Evolutionary conservation across 2,113 vertebrate species (phyloP), one percentile per base, ranked within the genome.

Genomic region (Nibea coibor): DNA sequence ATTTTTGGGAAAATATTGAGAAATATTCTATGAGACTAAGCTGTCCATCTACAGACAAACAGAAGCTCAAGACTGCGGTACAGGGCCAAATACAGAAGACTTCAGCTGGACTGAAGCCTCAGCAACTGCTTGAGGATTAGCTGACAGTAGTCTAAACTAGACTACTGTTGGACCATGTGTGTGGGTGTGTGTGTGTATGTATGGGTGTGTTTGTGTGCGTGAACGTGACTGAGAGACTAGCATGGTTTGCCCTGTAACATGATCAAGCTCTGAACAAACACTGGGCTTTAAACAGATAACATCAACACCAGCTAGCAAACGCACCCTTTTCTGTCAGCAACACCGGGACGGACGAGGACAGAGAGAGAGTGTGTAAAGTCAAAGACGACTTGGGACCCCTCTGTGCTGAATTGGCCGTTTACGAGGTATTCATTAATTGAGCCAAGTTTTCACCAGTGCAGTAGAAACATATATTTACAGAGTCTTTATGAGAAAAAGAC

Each of bases 221-320:
- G 35, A 63, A 71, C 11, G 10, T 66, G 83, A 76, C 51, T 11
- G 51, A 75, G 80, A 73, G 80, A 73, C 67, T 56, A 59, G 65
- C 87, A 79, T 54, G 69, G 43, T 81, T 79, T 82, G 72, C 77
- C 63, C 79, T 82, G 90, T 88, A 93, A 93, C 78, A 77, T 2
- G 91, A 94, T 89, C 80, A 39, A 77, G 85, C 67, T 53, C 53
- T 82, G 77, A 88, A 88, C 87, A 90, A 92, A 91, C 82, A 85
- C 76, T 24, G 72, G 63, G 88, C 81, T 81, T 91, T 90, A 90
- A 92, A 91, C 81, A 86, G 83, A 90, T 81, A 65, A 91, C 89
- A 87, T 87, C 83, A 84, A 47, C 6, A 12, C 17, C 75, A 72
- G 80, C 78, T 43, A 75, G 80, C 58, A 73, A 82, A 82, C 65